Evolutionary conservation across 2,113 vertebrate genomes (phyloP).

Genomic region (Actenoides lindsayi): DNA sequence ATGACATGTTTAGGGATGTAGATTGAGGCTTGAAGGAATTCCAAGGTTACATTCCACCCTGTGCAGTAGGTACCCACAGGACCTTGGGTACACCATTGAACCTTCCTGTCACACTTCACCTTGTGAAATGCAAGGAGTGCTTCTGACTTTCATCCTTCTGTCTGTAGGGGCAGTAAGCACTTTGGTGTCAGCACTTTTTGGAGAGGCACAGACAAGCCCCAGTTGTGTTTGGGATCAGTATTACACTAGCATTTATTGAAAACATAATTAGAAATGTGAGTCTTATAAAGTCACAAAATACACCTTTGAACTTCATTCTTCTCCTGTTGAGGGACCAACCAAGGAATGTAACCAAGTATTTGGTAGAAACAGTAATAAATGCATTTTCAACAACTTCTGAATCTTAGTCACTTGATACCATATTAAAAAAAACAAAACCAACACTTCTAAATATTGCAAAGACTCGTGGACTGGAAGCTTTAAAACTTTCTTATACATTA

Average conservation of each 20-base stretch:
- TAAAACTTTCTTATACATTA: constrained; percentile 1
- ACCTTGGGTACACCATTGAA: neutral
- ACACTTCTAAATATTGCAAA: neutral
- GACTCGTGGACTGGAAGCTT: neutral
- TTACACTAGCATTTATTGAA: neutral
- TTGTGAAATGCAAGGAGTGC: neutral
- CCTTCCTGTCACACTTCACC: neutral
- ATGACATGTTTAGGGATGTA: neutral
- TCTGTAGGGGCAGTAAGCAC: neutral
- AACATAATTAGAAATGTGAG: neutral
- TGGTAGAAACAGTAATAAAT: constrained; percentile 1
- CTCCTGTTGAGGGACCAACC: neutral
- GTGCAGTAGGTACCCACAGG: neutral
- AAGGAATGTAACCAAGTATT: neutral
- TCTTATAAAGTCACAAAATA: neutral
- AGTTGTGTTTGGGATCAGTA: neutral
- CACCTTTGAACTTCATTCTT: neutral
- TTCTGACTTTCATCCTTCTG: neutral
- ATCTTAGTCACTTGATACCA: neutral
- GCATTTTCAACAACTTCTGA: neutral
- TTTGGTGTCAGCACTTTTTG: neutral
- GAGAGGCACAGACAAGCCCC: neutral
- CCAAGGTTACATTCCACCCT: neutral
- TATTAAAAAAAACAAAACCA: neutral
- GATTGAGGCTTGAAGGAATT: neutral